These are phyloP conservation scores for Zeus faber DNA, from an alignment of 2,113 vertebrate genomes.

Conservation along the genomic window DNA sequence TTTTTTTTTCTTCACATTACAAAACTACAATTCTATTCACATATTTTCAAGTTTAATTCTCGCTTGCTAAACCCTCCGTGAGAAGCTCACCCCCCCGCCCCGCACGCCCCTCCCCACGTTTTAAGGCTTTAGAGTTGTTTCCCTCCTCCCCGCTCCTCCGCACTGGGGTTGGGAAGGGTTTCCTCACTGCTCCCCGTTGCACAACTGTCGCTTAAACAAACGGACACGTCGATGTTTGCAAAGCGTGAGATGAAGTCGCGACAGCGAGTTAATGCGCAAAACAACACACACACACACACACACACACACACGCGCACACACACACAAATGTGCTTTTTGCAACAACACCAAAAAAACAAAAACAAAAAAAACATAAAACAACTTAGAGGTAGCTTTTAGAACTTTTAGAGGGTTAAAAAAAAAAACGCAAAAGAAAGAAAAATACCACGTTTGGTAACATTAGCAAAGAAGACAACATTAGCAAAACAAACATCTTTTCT, in stretches of 20 bases:
- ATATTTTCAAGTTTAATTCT: constrained; percentile 86
- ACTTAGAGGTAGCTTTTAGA: constrained; percentile 96
- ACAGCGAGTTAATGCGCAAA: constrained; percentile 74
- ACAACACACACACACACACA: constrained; percentile 44
- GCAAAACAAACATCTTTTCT: constrained; percentile 63
- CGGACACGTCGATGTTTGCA: constrained; percentile 65
- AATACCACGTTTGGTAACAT: constrained; percentile 86
- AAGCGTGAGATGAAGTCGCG: constrained; percentile 81
- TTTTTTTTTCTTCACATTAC: constrained; percentile 84
- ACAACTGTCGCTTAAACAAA: constrained; percentile 66
- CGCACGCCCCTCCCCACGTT: constrained; percentile 60
- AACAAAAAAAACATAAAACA: constrained; percentile 61
- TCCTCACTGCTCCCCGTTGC: constrained; percentile 46
- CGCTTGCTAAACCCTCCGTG: constrained; percentile 69
- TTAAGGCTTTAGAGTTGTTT: constrained; percentile 75
- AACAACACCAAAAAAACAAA: constrained; percentile 32
- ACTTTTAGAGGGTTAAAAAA: too few species aligned
- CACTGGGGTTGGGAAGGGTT: constrained; percentile 52
- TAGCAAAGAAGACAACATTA: constrained; percentile 44
- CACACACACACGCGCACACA: constrained; percentile 28
- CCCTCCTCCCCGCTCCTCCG: constrained; percentile 48
- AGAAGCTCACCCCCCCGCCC: constrained; percentile 61
- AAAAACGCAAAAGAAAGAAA: constrained; percentile 65
- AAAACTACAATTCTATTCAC: constrained; percentile 84
- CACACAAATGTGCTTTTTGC: constrained; percentile 54